Conservation (phyloP, 2,888 invertebrate genomes). For the Heliconius sara region DNA sequence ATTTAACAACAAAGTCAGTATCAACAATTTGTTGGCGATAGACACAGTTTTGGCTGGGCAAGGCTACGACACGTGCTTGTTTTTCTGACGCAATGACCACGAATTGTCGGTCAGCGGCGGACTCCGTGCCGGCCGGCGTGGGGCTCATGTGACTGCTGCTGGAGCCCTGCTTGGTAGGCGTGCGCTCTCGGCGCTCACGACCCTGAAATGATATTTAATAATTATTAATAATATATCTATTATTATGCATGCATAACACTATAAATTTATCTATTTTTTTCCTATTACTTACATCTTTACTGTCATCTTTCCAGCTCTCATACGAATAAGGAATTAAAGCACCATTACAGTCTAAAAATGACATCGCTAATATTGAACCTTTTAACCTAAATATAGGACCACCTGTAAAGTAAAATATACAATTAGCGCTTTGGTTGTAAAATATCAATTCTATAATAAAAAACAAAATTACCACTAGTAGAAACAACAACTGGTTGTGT, state of each 20-base stretch:
- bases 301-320: slow-evolving; percentile 97
- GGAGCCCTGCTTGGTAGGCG: slow-evolving; percentile 86
- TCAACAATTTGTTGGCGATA: slow-evolving; percentile 97
- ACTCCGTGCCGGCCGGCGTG: slow-evolving; percentile 82
- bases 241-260: neutral
- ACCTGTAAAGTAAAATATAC: slow-evolving; percentile 83
- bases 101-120: slow-evolving; percentile 92
- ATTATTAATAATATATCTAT: neutral
- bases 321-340: slow-evolving; percentile 94
- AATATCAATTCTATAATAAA: neutral
- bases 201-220: slow-evolving; percentile 52
- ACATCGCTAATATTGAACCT: slow-evolving; percentile 96
- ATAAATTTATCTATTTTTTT: neutral
- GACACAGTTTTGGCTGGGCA: slow-evolving; percentile 97
- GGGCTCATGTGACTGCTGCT: slow-evolving; percentile 90
- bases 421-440: neutral
- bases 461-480: slow-evolving; percentile 87
- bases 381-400: slow-evolving; percentile 98
- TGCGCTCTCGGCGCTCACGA: slow-evolving; percentile 76
- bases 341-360: slow-evolving; percentile 98
- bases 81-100: slow-evolving; percentile 97
- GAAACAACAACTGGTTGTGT: slow-evolving; percentile 94
- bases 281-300: slow-evolving; percentile 82
- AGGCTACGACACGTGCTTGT: slow-evolving; percentile 95
- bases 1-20: slow-evolving; percentile 96